Percentiles rank a stretch among this genome's conserved stretches.
phyloP scores from a whole-genome alignment of 2,113 vertebrate genomes.

The Oncorhynchus keta region DNA sequence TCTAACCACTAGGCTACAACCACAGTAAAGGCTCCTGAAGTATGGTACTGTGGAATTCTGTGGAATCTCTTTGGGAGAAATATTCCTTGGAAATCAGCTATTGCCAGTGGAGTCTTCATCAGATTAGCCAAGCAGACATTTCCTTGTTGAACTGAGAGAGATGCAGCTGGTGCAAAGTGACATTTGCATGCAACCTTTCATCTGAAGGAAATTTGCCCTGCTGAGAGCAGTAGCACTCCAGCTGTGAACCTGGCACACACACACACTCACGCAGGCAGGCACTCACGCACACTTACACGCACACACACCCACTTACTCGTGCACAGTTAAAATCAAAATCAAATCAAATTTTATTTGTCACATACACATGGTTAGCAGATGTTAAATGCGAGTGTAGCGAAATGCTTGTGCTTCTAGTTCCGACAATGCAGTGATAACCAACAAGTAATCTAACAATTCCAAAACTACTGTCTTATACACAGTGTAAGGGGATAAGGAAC shows the following conservation, averaged over 20 bases:
- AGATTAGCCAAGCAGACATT: not conserved
- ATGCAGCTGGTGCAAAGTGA: conserved; percentile 39
- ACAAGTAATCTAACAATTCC: too few relatives aligned
- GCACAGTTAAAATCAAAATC: too few relatives aligned
- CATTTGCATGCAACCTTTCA: conserved; percentile 52
- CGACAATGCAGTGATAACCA: too few relatives aligned
- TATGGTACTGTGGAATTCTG: not conserved
- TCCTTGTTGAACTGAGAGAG: not conserved
- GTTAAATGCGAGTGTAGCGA: too few relatives aligned
- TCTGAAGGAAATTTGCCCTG: conserved; percentile 29
- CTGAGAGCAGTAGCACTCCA: conserved; percentile 38
- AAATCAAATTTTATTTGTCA: too few relatives aligned
- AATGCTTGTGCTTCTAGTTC: too few relatives aligned
- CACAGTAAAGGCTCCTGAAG: not conserved
- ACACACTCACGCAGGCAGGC: not conserved
- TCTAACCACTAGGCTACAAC: not conserved
- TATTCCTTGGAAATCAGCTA: not conserved
- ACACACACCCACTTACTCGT: not conserved
- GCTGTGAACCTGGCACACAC: conserved; percentile 25
- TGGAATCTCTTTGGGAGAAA: not conserved
- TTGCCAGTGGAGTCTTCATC: not conserved
- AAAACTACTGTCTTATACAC: too few relatives aligned
- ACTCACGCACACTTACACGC: too few relatives aligned
- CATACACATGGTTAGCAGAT: too few relatives aligned
- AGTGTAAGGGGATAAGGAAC: too few relatives aligned